These are phyloP conservation scores for Mustela erminea DNA, from an alignment of 2,797 vertebrate species.

Conservation along the genomic window DNA sequence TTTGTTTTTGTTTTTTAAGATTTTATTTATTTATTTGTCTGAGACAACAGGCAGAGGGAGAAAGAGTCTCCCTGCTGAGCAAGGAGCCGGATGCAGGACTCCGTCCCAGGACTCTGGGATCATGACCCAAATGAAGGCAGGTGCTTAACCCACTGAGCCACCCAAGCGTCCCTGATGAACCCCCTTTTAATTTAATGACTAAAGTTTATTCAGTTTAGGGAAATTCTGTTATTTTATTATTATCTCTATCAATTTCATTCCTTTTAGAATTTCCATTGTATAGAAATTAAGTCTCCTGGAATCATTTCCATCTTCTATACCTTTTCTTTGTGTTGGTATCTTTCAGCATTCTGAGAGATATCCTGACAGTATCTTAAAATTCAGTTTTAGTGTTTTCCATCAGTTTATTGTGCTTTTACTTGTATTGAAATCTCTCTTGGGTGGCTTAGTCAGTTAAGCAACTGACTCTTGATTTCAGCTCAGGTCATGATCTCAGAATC, in stretches of 20 bases:
- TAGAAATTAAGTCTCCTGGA: background rate
- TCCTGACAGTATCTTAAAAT: background rate
- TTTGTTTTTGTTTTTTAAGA: background rate
- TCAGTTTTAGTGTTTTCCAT: background rate
- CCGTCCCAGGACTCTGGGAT: too few species aligned
- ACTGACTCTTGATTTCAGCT: background rate
- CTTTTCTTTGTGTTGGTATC: background rate
- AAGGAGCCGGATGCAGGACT: too few species aligned
- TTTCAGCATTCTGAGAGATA: background rate
- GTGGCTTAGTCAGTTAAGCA: background rate
- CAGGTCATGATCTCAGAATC: background rate
- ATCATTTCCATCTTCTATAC: background rate
- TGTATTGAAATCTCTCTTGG: background rate
- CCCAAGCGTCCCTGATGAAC: background rate
- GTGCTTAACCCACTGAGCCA: too few species aligned
- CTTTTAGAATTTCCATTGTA: conserved; percentile 19
- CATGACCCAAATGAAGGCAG: too few species aligned
- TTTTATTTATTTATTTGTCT: background rate
- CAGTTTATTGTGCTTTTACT: background rate
- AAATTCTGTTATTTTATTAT: conserved; percentile 14
- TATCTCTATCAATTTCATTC: background rate
- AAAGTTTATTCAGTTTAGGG: background rate
- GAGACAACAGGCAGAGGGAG: too few species aligned
- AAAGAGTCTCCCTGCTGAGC: too few species aligned
- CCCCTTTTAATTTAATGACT: background rate